Base-by-base conservation (phyloP, 2,888 invertebrate genomes). In the Hydroisotoma schaefferi region DNA sequence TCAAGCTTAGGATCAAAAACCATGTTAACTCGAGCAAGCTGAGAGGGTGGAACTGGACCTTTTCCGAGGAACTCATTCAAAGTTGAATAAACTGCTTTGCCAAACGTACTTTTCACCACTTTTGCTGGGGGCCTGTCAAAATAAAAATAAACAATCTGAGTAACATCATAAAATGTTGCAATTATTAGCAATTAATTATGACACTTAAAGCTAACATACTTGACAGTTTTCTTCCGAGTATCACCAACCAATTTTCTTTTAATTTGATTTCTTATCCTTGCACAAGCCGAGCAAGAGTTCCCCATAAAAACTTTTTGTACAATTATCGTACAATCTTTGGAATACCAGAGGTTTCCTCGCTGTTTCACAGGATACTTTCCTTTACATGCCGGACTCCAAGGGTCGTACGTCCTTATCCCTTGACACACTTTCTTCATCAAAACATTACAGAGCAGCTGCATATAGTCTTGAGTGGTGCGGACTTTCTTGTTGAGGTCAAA, bases 271-370 rank as follows among this genome's bases (percentile, higher is more conserved):
- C 37, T n/a, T 3, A 52, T 29, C 29, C 37, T 52, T 8, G 29
- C 20, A 22, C 51, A 52, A 4, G 18, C 18, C 5, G 27, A 22
- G 37, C 51, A 52, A 20, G 37, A 52, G n/a, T 52, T 52, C 2
- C 51, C 51, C 51, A 52, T 52, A 33, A 52, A 52, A 5, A 29
- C 29, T 37, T 52, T 52, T 20, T 27, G 27, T 2, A 52, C 51
- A 22, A 52, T 23, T 10, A 37, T 29, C 5, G 37, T 20, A 23
- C 51, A 52, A 2, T 52, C 51, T 20, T 33, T 33, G 18, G 51
- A 5, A 20, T 52, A 52, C 51, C 51, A 52, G 18, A 33, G 25
- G 18, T 27, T 33, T 52, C 51, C 51, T 28, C 51, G 33, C 6
- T 20, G 37, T 29, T 22, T 33, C 3, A 52, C 18, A n/a, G 2